Base-by-base conservation (phyloP, 2,888 invertebrate species). In the Scaptomyza caliginosa region DNA sequence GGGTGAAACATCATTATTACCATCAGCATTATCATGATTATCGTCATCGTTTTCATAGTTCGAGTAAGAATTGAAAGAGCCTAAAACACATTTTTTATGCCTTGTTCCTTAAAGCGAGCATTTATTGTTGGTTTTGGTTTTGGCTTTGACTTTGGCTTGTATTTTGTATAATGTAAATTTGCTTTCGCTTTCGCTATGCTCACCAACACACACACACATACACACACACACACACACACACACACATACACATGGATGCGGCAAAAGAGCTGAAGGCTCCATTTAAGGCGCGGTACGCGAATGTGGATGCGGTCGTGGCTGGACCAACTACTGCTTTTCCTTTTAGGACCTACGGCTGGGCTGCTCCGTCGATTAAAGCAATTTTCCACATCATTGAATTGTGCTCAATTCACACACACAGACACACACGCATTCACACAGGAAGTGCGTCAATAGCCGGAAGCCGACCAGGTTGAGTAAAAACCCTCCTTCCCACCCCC, bases 371-470 rank as follows among this genome's bases (percentile, higher is more conserved):
- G 67, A 85, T 82, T 85, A 57, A 82, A 82, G 79, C 68, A 71
- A 85, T 82, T 82, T 85, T 85, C 62, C 76, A 66, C 86, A 70
- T 85, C 82, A 82, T 87, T 85, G 82, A 82, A 63, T 74, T 64
- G 65, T 63, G 80, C 57, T 74, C 70, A 62, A 84, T 63, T 56
- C 55, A 62, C 55, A 68, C 16, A 34, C 34, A 34, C 34, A 34
- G 6, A 32, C 30, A 30, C 32, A 32, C 32, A 13, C 32, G 0
- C 11, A 28, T 0, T 7, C 32, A 7, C 32, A 32, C 68, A 64
- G 73, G 68, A 81, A 72, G 84, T 77, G 84, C 81, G 66, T 67
- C 87, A 81, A 78, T 84, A 81, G 69, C 64, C 34, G 45, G n/a
- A n/a, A 21, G 16, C 6, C 28, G 23, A 28, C 17, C 32, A 34